Base-by-base conservation (phyloP, 2,797 vertebrate genomes). In the Rhabdophis nuchalis region DNA sequence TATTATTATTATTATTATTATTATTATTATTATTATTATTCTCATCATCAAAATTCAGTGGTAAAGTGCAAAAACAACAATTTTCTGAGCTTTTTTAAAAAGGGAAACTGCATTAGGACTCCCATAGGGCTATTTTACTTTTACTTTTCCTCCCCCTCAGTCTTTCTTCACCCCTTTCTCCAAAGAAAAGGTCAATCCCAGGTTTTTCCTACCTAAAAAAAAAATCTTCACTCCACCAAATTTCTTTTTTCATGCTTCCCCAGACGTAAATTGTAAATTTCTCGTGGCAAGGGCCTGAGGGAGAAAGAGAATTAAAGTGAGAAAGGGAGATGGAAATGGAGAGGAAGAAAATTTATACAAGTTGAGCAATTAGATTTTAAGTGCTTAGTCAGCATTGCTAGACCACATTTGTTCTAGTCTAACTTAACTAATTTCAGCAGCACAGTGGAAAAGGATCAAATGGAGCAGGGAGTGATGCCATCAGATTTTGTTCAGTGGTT, bases 381-480 rank as follows among this genome's bases (percentile, higher is more conserved):
- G 5, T 87, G 57, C 16, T 93, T 53, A 87, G 60, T 87, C n/a
- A 92, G 57, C 90, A 27, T 13, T 88, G 50, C 72, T 90, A 92
- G 77, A 72, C 86, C 90, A 57, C 93, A 93, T 93, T 93, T 94
- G 89, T 93, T 13, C 86, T 36, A 91, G 58, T 12, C 12, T 68
- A 87, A 57, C 10, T 92, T 29, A 0, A 0, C 54, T 93, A 90
- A 25, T 92, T 95, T 85, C 36, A 56, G 88, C 89, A 29, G 57
- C 72, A 5, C 23, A 87, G 12, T 89, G 87, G 92, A 87, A 94
- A 95, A 92, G 12, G 85, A 4, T 85, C 61, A 89, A 86, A 90
- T 89, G 88, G 85, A 7, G 60, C 11, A 60, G 94, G 92, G 41
- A 94, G 91, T 87, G 36, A 92, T 1, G 0, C 25, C 72, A 41